phyloP scores from a whole-genome alignment of 1,140 invertebrate genomes.

The Gryon sp. region DNA sequence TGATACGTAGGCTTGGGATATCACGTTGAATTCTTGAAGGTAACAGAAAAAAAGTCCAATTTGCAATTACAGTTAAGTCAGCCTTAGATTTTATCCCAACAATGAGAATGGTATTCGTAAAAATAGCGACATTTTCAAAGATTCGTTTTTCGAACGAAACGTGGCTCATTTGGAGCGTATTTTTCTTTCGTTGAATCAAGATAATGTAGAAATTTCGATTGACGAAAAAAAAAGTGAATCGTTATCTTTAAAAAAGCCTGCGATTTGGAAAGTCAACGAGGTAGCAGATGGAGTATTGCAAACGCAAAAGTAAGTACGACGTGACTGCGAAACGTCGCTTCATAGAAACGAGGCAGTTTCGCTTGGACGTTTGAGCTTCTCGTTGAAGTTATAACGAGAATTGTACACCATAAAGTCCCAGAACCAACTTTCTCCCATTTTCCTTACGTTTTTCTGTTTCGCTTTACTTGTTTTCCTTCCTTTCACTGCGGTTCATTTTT shows the following conservation, averaged over 20 bases:
- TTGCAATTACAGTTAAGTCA: slow-evolving; percentile 53
- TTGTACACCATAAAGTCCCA: slow-evolving; percentile 52
- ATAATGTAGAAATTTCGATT: slow-evolving; percentile 57
- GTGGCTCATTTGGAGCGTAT: slow-evolving; percentile 47
- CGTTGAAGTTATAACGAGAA: slow-evolving; percentile 61
- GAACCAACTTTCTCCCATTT: slow-evolving; percentile 59
- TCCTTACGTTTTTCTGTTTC: slow-evolving; percentile 45
- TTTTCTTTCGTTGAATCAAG: slow-evolving; percentile 54
- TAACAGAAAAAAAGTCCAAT: slow-evolving; percentile 33
- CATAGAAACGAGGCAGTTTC: slow-evolving; percentile 43
- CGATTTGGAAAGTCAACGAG: slow-evolving; percentile 51
- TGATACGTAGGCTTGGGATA: background rate
- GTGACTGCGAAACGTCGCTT: slow-evolving; percentile 39
- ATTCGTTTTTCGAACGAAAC: slow-evolving; percentile 34
- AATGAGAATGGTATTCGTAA: slow-evolving; percentile 41
- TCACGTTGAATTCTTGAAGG: slow-evolving; percentile 22
- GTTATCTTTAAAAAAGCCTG: slow-evolving; percentile 29
- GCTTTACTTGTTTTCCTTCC: slow-evolving; percentile 17
- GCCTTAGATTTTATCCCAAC: slow-evolving; percentile 51
- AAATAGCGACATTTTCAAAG: slow-evolving; percentile 54
- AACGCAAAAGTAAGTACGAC: slow-evolving; percentile 45
- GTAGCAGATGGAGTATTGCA: slow-evolving; percentile 20
- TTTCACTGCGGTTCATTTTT: slow-evolving; percentile 26
- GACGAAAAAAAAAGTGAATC: slow-evolving; percentile 56
- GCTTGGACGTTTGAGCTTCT: slow-evolving; percentile 53